Conservation (phyloP, 1,140 invertebrate genomes). For the Neoseiulus cucumeris region DNA sequence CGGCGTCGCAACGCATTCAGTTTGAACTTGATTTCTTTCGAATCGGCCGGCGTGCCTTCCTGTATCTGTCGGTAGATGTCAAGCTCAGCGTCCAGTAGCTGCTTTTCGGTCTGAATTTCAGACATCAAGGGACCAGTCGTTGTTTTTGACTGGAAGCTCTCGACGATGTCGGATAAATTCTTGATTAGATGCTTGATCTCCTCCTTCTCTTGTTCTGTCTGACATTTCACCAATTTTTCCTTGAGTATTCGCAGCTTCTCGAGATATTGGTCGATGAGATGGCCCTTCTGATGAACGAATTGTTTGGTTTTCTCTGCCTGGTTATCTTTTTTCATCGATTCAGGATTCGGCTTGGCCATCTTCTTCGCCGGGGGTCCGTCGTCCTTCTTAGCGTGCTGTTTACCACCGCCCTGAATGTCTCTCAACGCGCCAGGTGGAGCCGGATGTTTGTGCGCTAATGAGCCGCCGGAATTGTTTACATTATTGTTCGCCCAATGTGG, state of each 20-base stretch:
- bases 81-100: conserved; percentile 65
- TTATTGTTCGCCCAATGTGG: not conserved
- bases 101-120: conserved; percentile 43
- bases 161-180: not conserved
- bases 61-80: conserved; percentile 65
- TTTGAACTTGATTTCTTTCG: conserved; percentile 17
- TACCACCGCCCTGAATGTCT: not conserved
- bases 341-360: not conserved
- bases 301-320: not conserved
- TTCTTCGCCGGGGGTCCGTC: not conserved
- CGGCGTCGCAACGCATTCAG: not conserved
- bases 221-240: not conserved
- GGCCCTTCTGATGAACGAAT: conserved; percentile 11
- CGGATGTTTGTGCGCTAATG: not conserved
- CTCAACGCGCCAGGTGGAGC: not conserved
- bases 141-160: not conserved
- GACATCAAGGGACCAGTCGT: not conserved
- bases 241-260: not conserved
- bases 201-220: not conserved
- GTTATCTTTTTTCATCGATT: not conserved
- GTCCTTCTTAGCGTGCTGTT: not conserved
- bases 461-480: not conserved
- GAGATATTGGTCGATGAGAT: conserved; percentile 5
- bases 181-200: not conserved
- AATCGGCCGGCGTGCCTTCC: conserved; percentile 35